Evolutionary conservation across 1,140 invertebrate genomes (phyloP).

Genomic region (Camponotus vicinus): DNA sequence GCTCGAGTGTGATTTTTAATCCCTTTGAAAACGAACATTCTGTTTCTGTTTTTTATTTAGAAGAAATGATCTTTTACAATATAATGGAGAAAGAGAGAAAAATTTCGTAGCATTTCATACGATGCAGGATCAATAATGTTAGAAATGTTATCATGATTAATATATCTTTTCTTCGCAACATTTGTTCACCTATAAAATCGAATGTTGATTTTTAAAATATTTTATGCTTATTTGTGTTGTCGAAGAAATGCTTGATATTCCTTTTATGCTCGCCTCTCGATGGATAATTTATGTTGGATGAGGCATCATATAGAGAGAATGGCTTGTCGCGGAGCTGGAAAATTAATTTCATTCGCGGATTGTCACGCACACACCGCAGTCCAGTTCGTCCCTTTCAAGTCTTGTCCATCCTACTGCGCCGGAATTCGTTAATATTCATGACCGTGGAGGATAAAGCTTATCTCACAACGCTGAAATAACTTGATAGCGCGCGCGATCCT

Average conservation of each 20-base stretch:
- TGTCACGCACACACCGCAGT: slow-evolving; percentile 73
- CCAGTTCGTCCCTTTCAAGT: slow-evolving; percentile 78
- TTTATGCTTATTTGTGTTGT: slow-evolving; percentile 10
- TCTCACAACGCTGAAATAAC: slow-evolving; percentile 82
- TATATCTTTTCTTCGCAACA: neutral
- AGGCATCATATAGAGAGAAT: slow-evolving; percentile 57
- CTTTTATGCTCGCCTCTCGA: slow-evolving; percentile 31
- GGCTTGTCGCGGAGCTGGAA: slow-evolving; percentile 67
- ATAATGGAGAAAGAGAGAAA: neutral
- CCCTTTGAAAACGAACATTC: slow-evolving; percentile 31
- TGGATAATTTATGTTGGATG: slow-evolving; percentile 70
- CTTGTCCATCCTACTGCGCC: slow-evolving; percentile 72
- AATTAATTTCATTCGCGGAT: slow-evolving; percentile 79
- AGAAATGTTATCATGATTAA: neutral
- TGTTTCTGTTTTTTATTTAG: slow-evolving; percentile 10
- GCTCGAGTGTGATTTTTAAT: slow-evolving; percentile 44
- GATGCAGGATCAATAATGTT: neutral
- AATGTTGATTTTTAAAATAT: slow-evolving; percentile 8
- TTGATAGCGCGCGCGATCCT: slow-evolving; percentile 80
- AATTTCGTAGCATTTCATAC: neutral
- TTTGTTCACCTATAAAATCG: neutral
- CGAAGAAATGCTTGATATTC: slow-evolving; percentile 16
- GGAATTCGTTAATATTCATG: slow-evolving; percentile 83
- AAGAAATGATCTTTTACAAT: neutral
- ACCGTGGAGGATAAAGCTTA: slow-evolving; percentile 81